Base-by-base conservation (phyloP, 2,888 invertebrate genomes). In the Xestia c-nigrum region DNA sequence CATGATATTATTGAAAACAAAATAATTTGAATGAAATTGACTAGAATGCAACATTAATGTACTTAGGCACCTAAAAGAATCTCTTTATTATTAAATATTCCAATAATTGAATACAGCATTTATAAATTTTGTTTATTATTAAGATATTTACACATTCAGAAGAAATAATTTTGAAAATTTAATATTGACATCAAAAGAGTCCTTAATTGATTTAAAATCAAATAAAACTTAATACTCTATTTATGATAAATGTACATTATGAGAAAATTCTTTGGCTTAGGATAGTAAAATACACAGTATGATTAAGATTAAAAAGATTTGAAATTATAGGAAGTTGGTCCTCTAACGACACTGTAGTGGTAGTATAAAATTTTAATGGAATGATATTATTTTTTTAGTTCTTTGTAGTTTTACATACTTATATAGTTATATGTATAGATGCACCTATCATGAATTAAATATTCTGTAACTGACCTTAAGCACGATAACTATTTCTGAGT, bases 1-100 rank as follows among this genome's bases (percentile, higher is more conserved):
- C 72, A 77, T 80, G 66, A 82, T 76, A 80, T 80, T 85, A 85
- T 83, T 81, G 82, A 87, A 87, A 86, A 83, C 81, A 76, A 87
- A 76, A 86, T 85, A 88, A 87, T 83, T 86, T 89, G 85, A 88
- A 89, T 89, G 82, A 94, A 94, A 95, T 95, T 95, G 95, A 95
- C 95, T 95, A 95, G 95, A 95, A 91, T 91, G 82, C 89, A 91
- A 90, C 81, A 85, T 89, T 90, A 88, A 91, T 90, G 91, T 93
- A 92, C 93, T 91, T 91, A 93, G 89, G 88, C 90, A 91, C 87
- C 92, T 93, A 90, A 89, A 88, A 87, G 82, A 87, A 88, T 82
- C 63, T 81, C 64, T 81, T 76, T 65, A 68, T 69, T 64, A 81
- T 72, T 76, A 72, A 82, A 87, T 72, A 66, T 83, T 66, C 63